Evolutionary conservation across 2,888 invertebrate species (phyloP).

Genomic region (Caenorhabditis sulstoni): DNA sequence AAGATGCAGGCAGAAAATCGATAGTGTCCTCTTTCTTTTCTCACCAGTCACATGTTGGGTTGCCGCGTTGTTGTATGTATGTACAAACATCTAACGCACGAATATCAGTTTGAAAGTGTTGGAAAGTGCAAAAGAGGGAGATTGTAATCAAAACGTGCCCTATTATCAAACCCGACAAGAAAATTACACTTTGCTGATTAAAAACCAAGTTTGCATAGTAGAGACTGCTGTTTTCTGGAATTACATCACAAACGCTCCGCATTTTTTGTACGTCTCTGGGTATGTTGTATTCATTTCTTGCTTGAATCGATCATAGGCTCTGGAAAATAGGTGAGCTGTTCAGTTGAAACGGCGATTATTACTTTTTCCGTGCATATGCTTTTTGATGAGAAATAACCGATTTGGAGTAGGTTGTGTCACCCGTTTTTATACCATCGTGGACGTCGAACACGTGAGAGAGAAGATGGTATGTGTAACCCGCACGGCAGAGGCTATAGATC

Average conservation of each 20-base stretch:
- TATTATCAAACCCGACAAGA: no score
- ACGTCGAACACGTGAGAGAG: constrained; percentile 66
- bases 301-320: constrained; percentile 38
- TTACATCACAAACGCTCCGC: constrained; percentile 59
- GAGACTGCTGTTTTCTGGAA: not conserved
- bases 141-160: no score
- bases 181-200: not conserved
- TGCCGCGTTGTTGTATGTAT: no score
- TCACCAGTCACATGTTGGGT: no score
- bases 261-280: constrained; percentile 54
- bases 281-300: constrained; percentile 52
- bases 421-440: constrained; percentile 61
- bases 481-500: constrained; percentile 67
- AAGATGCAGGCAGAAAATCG: no score
- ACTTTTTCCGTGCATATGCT: constrained; percentile 11
- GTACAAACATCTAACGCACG: no score
- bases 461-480: constrained; percentile 62
- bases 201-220: not conserved
- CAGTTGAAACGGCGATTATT: not conserved
- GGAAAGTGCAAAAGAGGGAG: no score
- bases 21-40: no score
- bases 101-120: no score
- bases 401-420: constrained; percentile 48
- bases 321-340: constrained; percentile 1
- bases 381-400: constrained; percentile 58